Percentiles rank a stretch among this genome's conserved stretches.
phyloP scores from a whole-genome alignment of 2,113 vertebrate genomes.

The Cavia porcellus region DNA sequence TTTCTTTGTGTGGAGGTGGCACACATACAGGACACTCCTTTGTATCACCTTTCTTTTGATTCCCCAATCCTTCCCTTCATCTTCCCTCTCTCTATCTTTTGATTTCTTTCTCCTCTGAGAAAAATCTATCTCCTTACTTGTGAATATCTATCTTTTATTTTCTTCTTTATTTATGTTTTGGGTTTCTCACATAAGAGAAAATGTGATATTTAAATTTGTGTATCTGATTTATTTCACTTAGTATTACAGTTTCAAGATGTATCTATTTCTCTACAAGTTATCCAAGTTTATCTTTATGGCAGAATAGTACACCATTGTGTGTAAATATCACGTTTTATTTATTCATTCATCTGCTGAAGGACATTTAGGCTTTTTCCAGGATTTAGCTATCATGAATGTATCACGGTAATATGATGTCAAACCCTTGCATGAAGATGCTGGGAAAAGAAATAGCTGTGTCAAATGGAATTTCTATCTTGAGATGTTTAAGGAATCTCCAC shows the following conservation, averaged over 20 bases:
- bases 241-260: not conserved
- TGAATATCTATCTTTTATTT: not conserved
- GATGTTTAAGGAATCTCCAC: not conserved
- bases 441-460: not conserved
- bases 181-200: not conserved
- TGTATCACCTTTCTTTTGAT: not conserved
- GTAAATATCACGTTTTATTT: not conserved
- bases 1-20: not conserved
- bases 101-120: not conserved
- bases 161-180: not conserved
- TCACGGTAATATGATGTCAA: not conserved
- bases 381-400: not conserved
- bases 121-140: not conserved
- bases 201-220: not conserved
- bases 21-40: not conserved
- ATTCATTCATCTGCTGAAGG: not conserved
- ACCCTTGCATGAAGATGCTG: not conserved
- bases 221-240: not conserved
- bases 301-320: not conserved
- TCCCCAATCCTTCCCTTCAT: not conserved
- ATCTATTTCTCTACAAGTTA: not conserved
- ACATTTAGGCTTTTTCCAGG: not conserved
- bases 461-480: not conserved
- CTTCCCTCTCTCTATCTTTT: not conserved
- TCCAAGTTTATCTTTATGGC: not conserved